Evolutionary conservation across 2,797 vertebrate genomes (phyloP), one percentile per base, ranked within the genome.

Genomic region (Aphelocoma californica): DNA sequence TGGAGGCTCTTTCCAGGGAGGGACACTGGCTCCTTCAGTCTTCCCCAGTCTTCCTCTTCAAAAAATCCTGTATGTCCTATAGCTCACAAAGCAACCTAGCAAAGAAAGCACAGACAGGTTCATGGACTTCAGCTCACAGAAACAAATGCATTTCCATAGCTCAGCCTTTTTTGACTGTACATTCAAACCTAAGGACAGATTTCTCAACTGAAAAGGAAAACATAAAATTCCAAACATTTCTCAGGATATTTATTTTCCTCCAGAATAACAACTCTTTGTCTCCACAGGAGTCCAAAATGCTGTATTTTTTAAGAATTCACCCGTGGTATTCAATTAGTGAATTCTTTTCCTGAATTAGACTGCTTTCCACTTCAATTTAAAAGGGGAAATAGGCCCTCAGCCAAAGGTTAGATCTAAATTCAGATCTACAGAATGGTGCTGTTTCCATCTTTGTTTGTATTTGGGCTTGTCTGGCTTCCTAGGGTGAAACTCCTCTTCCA

Each of bases 361-460:
- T 62, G 26, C 40, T 79, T 93, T 92, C 77, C 93, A 90, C 47
- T 79, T 85, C 17, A 0, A 13, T 74, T 92, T 87, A 64, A 47
- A 94, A 92, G 74, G 88, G 84, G 72, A 93, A 96, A 80, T 65
- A 89, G 88, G 89, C 79, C 31, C 81, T 85, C 40, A 71, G 92
- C 90, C 94, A 96, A 91, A 94, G 45, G 57, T 47, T 83, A 92
- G 53, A 92, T 95, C 85, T 95, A 89, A 93, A 95, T 81, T 94
- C 92, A 91, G 84, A 95, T 94, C 81, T 92, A 71, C 78, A 86
- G 84, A 92, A 88, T 15, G 18, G 45, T 74, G 61, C 50, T 92
- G 78, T 89, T 97, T 92, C 92, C 84, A 89, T 81, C 81, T 87
- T 85, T 95, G 74, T 96, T 97, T 96, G 81, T 95, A 97, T 96